Evolutionary conservation across 2,113 vertebrate genomes (phyloP).

Genomic region (Dicentrarchus labrax): DNA sequence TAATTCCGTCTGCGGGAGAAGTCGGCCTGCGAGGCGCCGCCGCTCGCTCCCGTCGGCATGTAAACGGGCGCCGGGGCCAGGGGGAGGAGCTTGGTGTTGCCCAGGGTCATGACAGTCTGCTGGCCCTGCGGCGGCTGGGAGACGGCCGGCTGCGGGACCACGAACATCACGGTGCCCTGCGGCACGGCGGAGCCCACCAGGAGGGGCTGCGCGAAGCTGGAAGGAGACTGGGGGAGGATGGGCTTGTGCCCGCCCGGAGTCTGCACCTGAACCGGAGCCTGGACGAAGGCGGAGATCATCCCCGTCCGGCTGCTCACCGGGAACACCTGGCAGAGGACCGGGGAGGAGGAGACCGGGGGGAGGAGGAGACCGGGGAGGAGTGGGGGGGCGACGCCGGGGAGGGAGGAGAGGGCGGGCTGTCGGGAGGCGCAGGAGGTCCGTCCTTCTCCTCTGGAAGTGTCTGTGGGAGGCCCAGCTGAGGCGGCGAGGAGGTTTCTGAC

Average conservation of each 20-base stretch:
- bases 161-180: constrained; percentile 94
- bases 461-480: constrained; percentile 21
- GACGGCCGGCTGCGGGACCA: constrained; percentile 85
- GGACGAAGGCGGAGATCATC: constrained; percentile 90
- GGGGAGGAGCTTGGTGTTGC: constrained; percentile 92
- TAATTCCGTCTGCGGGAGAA: constrained; percentile 96
- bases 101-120: constrained; percentile 87
- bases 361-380: constrained; percentile 73
- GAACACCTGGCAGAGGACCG: constrained; percentile 93
- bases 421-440: constrained; percentile 6
- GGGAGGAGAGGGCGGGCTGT: constrained; percentile 71
- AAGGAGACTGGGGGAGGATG: constrained; percentile 85
- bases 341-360: constrained; percentile 79
- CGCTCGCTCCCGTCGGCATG: constrained; percentile 86
- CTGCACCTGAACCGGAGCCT: constrained; percentile 83
- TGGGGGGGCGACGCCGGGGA: constrained; percentile 70
- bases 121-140: constrained; percentile 76
- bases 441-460: constrained; percentile 57
- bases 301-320: constrained; percentile 86
- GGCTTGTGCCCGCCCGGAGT: constrained; percentile 79
- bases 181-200: constrained; percentile 88
- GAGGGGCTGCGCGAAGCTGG: constrained; percentile 84
- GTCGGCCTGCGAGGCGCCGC: constrained; percentile 85
- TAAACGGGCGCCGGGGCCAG: constrained; percentile 94
- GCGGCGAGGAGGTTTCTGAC: constrained; percentile 34